These are phyloP conservation scores for Meda fulgida DNA, from an alignment of 2,797 vertebrate genomes.

Conservation along the genomic window DNA sequence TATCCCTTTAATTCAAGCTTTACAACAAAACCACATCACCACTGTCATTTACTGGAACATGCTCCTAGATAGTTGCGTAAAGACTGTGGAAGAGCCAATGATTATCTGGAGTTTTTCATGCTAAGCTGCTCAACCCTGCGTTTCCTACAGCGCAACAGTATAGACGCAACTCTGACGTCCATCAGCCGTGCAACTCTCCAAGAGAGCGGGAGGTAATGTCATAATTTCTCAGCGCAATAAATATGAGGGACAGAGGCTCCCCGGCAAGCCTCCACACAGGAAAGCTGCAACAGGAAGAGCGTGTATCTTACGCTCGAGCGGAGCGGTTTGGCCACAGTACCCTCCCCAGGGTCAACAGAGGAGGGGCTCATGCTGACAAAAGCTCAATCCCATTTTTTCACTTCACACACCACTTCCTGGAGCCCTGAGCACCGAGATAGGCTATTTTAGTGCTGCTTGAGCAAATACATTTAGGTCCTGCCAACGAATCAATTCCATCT, in stretches of 20 bases:
- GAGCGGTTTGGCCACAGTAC: not conserved
- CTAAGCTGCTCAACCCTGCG: constrained; percentile 51
- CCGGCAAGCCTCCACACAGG: not conserved
- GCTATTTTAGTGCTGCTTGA: constrained; percentile 58
- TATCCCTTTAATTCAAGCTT: not conserved
- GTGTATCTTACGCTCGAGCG: not conserved
- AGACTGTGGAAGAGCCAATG: constrained; percentile 6
- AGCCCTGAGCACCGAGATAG: constrained; percentile 29
- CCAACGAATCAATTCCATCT: constrained; percentile 73
- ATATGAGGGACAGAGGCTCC: constrained; percentile 15
- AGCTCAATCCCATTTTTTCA: not conserved
- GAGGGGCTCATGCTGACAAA: not conserved
- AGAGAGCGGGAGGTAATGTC: constrained; percentile 6
- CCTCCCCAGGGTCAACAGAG: constrained; percentile 14
- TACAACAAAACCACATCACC: constrained; percentile 19
- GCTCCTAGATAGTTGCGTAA: constrained; percentile 37
- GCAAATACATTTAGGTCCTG: constrained; percentile 66
- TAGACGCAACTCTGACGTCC: constrained; percentile 48
- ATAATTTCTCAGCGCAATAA: not conserved
- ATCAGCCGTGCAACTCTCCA: constrained; percentile 5
- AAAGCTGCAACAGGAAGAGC: constrained; percentile 57
- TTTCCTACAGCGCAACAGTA: constrained; percentile 65
- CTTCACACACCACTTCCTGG: constrained; percentile 45
- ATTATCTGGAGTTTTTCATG: constrained; percentile 46
- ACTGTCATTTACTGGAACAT: constrained; percentile 7